phyloP scores from a whole-genome alignment of 2,113 vertebrate species.

The Trogon melanurus region DNA sequence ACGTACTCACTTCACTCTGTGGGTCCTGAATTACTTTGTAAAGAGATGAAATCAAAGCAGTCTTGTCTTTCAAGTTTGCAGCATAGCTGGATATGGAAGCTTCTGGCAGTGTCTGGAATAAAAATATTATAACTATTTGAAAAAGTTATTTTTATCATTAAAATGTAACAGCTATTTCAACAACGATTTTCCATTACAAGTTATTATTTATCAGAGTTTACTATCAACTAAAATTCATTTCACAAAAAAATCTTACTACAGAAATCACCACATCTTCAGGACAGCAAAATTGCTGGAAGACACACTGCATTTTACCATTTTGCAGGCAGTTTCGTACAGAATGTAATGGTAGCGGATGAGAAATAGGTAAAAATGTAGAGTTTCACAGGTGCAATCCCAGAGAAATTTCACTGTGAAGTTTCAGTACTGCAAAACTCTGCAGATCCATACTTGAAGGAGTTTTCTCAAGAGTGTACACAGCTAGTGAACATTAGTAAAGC shows the following conservation, averaged over 20 bases:
- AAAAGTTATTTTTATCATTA: neutral
- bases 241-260: neutral
- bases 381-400: neutral
- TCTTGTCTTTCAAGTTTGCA: constrained; percentile 89
- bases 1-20: constrained; percentile 90
- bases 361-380: neutral
- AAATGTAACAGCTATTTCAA: neutral
- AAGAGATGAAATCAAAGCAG: constrained; percentile 90
- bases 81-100: constrained; percentile 91
- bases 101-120: constrained; percentile 91
- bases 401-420: neutral
- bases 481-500: neutral
- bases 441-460: neutral
- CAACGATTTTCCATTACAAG: neutral
- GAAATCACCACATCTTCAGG: neutral
- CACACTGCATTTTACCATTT: neutral
- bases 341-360: neutral
- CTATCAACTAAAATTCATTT: neutral
- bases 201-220: neutral
- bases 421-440: neutral
- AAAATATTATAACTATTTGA: neutral
- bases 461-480: neutral
- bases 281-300: neutral
- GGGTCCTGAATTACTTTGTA: constrained; percentile 97
- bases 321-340: neutral